A percentile compares a stretch with the other conserved stretches of the same genome.
These are phyloP conservation scores for Callipepla squamata DNA, from an alignment of 2,113 vertebrate genomes.

Conservation along the genomic window DNA sequence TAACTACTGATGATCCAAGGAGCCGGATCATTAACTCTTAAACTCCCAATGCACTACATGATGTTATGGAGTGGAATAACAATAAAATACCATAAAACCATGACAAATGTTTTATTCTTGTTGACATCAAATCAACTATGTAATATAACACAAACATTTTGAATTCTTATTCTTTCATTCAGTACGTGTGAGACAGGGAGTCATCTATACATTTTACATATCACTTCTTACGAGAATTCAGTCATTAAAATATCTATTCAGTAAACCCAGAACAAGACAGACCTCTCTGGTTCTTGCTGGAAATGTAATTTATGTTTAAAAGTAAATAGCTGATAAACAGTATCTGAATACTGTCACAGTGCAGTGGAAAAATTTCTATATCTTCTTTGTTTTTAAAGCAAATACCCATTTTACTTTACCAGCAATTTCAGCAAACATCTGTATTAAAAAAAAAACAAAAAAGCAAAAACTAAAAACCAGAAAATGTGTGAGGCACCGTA, in stretches of 20 bases:
- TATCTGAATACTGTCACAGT: not conserved
- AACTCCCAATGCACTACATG: too few species aligned
- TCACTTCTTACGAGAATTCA: conserved; percentile 22
- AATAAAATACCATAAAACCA: too few species aligned
- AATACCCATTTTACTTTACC: not conserved
- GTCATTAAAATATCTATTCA: conserved; percentile 6
- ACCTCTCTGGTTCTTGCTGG: not conserved
- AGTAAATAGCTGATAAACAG: not conserved
- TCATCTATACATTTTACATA: conserved; percentile 5
- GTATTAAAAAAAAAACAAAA: not conserved
- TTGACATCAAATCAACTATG: not conserved
- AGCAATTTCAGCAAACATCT: not conserved
- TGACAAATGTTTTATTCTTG: not conserved
- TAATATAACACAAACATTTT: conserved; percentile 26
- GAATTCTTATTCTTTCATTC: not conserved
- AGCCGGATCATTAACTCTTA: too few species aligned
- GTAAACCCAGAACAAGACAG: not conserved
- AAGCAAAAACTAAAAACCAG: not conserved
- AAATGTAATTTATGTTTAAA: not conserved
- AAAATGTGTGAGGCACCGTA: not conserved
- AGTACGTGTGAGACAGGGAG: not conserved
- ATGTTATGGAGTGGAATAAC: too few species aligned
- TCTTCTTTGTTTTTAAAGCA: not conserved
- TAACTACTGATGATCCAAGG: too few species aligned
- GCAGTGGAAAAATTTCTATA: not conserved